Percentiles rank a stretch among this genome's conserved stretches.
Conservation (phyloP, 2,888 invertebrate species). For the Ceriagrion tenellum region DNA sequence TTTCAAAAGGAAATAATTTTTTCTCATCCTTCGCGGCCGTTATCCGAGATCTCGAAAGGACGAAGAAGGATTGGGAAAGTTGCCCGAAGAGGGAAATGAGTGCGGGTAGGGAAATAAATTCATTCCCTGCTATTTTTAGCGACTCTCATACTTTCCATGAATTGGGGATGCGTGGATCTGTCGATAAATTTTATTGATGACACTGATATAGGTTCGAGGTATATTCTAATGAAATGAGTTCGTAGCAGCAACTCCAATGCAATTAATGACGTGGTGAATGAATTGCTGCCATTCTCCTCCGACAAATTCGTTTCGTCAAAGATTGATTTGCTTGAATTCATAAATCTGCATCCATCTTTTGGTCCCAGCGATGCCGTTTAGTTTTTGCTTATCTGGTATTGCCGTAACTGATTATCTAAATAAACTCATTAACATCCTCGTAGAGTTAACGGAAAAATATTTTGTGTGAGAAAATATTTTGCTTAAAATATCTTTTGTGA, state of each 20-base stretch:
- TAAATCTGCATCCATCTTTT: no score
- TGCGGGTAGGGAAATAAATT: background rate
- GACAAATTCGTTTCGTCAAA: no score
- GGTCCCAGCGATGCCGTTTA: no score
- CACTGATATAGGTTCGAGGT: background rate
- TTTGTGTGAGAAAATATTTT: no score
- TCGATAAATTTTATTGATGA: conserved; percentile 2
- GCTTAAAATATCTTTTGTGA: no score
- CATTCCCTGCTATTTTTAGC: conserved; percentile 6
- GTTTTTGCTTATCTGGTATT: no score
- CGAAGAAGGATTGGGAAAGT: background rate
- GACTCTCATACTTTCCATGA: background rate
- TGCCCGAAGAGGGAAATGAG: background rate
- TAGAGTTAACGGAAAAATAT: no score
- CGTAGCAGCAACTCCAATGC: background rate
- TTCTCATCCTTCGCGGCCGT: background rate
- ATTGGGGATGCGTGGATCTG: background rate
- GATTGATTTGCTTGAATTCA: no score
- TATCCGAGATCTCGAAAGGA: background rate
- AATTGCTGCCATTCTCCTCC: no score
- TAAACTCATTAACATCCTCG: no score
- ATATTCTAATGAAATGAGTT: background rate
- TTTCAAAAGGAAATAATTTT: background rate
- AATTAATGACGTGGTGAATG: no score
- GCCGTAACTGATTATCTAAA: no score